A percentile compares a stretch with the other conserved stretches of the same genome.
These are phyloP conservation scores for Pomphorhynchus laevis DNA, from an alignment of 1,140 invertebrate genomes.

Conservation along the genomic window DNA sequence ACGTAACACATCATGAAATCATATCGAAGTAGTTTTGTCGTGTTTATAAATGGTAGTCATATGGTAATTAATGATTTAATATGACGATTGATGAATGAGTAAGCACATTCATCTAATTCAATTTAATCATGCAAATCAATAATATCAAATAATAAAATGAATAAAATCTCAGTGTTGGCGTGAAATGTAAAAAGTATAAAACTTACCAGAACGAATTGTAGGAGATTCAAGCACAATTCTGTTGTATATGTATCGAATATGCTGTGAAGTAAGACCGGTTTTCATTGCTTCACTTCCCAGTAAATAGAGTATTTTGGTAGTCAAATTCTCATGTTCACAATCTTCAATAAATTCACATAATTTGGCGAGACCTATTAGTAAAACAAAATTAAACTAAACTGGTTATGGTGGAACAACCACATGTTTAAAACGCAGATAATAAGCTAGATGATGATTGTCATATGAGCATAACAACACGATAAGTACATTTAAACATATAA, in stretches of 20 bases:
- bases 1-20: too few species aligned
- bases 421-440: neutral
- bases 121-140: too few species aligned
- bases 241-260: conserved; percentile 95
- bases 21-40: too few species aligned
- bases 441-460: too few species aligned
- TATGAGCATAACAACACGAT: too few species aligned
- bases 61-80: too few species aligned
- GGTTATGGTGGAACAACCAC: neutral
- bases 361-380: conserved; percentile 37
- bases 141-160: too few species aligned
- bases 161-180: neutral
- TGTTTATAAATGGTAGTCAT: too few species aligned
- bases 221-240: conserved; percentile 79
- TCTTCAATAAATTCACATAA: conserved; percentile 98
- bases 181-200: neutral
- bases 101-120: too few species aligned
- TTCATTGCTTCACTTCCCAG: conserved; percentile 75
- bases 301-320: conserved; percentile 81
- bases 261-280: conserved; percentile 56
- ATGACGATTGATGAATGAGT: too few species aligned
- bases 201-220: conserved; percentile 35
- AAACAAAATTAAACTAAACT: neutral
- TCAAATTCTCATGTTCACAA: conserved; percentile 76
- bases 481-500: too few species aligned